Evolutionary conservation across 2,888 invertebrate species (phyloP).

Genomic region (Chalcosyrphus nemorum): DNA sequence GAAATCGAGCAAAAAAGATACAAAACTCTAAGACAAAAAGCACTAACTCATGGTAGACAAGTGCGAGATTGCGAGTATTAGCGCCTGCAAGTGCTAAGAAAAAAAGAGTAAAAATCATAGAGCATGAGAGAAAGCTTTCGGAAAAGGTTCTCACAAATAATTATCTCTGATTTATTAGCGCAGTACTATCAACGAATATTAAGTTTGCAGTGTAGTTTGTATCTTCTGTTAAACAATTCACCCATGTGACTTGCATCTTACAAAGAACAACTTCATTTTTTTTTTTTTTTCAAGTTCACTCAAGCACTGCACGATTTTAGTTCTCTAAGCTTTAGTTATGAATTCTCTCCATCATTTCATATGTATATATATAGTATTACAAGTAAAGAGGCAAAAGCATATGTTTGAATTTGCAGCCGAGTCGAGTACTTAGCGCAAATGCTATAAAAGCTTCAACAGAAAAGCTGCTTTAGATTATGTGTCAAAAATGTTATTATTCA

Average conservation of each 20-base stretch:
- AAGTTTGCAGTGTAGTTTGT: constrained; percentile 3
- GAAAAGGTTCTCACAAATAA: constrained; percentile 4
- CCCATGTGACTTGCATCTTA: constrained; percentile 35
- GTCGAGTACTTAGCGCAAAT: neutral
- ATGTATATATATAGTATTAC: neutral
- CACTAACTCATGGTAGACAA: neutral
- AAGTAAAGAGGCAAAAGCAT: neutral
- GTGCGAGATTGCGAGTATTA: constrained; percentile 46
- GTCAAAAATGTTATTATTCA: too few species aligned
- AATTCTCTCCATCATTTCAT: neutral
- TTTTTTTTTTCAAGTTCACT: constrained; percentile 41
- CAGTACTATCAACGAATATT: constrained; percentile 2
- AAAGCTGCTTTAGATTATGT: neutral
- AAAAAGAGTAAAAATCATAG: constrained; percentile 15
- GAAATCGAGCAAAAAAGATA: constrained; percentile 17
- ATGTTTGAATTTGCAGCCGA: neutral
- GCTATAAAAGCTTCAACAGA: neutral
- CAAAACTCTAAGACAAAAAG: constrained; percentile 18
- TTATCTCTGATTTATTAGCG: neutral
- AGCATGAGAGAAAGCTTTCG: constrained; percentile 35
- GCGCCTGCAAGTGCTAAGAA: constrained; percentile 14
- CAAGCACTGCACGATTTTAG: constrained; percentile 8
- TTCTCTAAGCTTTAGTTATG: neutral
- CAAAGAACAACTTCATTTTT: constrained; percentile 4
- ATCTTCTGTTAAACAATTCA: neutral